phyloP scores from a whole-genome alignment of 2,888 invertebrate genomes.

The Anthrax anthrax region DNA sequence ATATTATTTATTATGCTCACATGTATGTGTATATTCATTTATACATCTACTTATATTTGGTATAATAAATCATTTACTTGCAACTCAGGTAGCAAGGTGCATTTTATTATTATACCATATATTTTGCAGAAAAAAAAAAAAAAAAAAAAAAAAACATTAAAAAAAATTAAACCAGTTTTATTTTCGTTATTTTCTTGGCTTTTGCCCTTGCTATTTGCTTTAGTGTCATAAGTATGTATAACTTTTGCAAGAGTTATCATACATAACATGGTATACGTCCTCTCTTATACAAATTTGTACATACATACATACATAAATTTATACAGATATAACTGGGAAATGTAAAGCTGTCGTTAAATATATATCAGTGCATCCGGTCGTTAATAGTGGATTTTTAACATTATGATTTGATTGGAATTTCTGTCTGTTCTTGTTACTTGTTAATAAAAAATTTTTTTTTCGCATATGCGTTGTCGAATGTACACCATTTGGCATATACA shows the following conservation, averaged over 20 bases:
- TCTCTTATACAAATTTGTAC: neutral
- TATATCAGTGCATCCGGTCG: conserved; percentile 14
- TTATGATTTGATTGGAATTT: conserved; percentile 11
- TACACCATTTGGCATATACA: no score
- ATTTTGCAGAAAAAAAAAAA: conserved; percentile 12
- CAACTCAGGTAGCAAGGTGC: conserved; percentile 21
- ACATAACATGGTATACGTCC: no score
- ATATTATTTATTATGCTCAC: no score
- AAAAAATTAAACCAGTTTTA: conserved; percentile 8
- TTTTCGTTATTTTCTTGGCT: neutral
- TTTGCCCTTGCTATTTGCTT: neutral
- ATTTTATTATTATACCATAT: no score
- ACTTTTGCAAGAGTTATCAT: no score
- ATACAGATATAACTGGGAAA: neutral
- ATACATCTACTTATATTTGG: no score
- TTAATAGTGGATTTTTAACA: conserved; percentile 13
- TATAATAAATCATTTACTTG: conserved; percentile 20
- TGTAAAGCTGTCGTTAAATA: conserved; percentile 6
- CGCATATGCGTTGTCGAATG: no score
- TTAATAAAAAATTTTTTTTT: no score
- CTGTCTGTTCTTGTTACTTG: conserved; percentile 5
- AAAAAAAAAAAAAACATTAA: no score
- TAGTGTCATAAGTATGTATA: no score
- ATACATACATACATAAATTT: neutral
- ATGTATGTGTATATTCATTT: no score